Evolutionary conservation across 2,113 vertebrate genomes (phyloP).

Genomic region (Anolis sagrei): DNA sequence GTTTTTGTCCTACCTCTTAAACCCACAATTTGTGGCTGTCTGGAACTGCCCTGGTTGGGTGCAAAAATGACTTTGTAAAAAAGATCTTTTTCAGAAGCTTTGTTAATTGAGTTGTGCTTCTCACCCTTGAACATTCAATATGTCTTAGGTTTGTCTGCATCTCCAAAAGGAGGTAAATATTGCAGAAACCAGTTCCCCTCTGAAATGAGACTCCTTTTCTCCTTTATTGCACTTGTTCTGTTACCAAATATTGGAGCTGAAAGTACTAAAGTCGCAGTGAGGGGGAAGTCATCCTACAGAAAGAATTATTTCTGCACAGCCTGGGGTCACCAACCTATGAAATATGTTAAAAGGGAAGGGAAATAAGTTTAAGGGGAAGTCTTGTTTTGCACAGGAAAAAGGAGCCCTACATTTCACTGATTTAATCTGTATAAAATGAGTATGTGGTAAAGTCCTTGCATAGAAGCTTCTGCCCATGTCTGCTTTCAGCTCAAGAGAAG

Average conservation of each 20-base stretch:
- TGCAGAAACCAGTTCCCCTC: not conserved
- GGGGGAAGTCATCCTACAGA: not conserved
- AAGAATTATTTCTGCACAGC: not conserved
- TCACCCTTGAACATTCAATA: not conserved
- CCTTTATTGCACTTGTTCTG: not conserved
- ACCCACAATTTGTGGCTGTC: too few relatives aligned
- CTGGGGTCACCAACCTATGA: conserved; percentile 11
- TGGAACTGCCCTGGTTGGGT: too few relatives aligned
- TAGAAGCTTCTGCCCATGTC: not conserved
- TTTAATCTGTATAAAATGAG: not conserved
- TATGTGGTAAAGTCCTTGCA: not conserved
- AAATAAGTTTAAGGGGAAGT: conserved; percentile 43
- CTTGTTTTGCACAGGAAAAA: conserved; percentile 50
- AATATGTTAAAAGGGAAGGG: conserved; percentile 57
- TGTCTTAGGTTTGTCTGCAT: not conserved
- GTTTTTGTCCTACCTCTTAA: too few relatives aligned
- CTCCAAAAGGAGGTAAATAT: not conserved
- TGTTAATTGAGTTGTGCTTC: too few relatives aligned
- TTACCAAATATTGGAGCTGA: not conserved
- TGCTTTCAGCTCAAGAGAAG: not conserved
- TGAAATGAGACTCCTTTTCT: not conserved
- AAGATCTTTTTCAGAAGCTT: too few relatives aligned
- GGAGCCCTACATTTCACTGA: not conserved
- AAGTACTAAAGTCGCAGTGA: not conserved
- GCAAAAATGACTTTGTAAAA: too few relatives aligned